These are phyloP conservation scores for Beroe forskalii DNA, from an alignment of 37 sponge, comb jelly and placozoan genomes.

Conservation along the genomic window DNA sequence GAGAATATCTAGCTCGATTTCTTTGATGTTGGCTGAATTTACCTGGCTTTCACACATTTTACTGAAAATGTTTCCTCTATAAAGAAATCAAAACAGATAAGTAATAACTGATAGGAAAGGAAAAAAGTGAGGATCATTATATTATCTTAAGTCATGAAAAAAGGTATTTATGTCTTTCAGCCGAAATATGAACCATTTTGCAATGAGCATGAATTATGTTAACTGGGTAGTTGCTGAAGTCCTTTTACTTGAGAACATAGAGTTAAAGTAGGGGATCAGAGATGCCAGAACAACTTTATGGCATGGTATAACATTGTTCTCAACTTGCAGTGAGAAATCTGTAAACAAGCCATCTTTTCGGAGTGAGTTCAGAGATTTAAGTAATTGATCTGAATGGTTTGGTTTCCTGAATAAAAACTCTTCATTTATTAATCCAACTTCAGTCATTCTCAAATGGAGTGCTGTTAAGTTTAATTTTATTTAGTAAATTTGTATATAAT, in stretches of 20 bases:
- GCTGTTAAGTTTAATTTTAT: too few relatives aligned
- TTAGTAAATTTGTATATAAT: too few relatives aligned
- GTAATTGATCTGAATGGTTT: slow-evolving; percentile 45
- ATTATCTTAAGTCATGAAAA: too few relatives aligned
- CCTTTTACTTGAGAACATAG: slow-evolving; percentile 65
- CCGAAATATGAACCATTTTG: too few relatives aligned
- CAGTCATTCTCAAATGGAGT: slow-evolving; percentile 11
- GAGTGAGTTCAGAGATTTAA: slow-evolving; percentile 27
- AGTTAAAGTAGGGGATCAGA: slow-evolving; percentile 46
- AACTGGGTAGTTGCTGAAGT: neutral
- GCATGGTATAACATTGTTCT: neutral
- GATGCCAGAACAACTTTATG: slow-evolving; percentile 46
- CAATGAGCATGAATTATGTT: neutral
- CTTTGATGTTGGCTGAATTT: slow-evolving; percentile 11
- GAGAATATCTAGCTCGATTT: neutral
- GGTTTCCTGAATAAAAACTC: slow-evolving; percentile 16
- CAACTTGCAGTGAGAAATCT: slow-evolving; percentile 40
- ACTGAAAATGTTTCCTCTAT: slow-evolving; percentile 24
- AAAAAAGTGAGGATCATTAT: too few relatives aligned
- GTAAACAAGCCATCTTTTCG: neutral
- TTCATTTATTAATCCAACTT: neutral
- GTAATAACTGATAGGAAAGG: too few relatives aligned
- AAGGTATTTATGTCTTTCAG: too few relatives aligned
- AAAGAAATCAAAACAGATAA: too few relatives aligned
- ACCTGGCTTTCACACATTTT: slow-evolving; percentile 3